Conservation (phyloP, 2,888 invertebrate genomes). For the Pomacea canaliculata region DNA sequence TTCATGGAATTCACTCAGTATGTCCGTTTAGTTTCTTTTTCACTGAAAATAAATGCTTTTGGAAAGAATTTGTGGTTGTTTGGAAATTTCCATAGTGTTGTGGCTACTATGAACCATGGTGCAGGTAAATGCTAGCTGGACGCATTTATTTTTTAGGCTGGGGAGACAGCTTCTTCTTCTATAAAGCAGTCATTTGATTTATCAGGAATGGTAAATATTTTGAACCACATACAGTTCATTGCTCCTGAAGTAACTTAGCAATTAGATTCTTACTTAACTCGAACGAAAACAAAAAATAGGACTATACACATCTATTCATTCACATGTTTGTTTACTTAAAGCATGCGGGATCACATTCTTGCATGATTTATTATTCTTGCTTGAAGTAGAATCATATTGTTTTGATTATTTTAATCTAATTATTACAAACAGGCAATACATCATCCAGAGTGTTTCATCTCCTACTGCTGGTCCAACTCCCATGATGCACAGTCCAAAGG, state of each 20-base stretch:
- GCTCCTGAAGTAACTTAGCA: too few species aligned
- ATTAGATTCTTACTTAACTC: too few species aligned
- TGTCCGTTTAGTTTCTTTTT: neutral
- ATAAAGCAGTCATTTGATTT: too few species aligned
- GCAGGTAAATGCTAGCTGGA: too few species aligned
- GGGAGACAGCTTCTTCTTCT: too few species aligned
- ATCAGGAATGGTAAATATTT: too few species aligned
- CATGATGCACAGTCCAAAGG: slow-evolving; percentile 53
- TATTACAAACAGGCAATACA: slow-evolving; percentile 19
- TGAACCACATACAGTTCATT: too few species aligned
- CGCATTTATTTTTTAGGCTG: too few species aligned
- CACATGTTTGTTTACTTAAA: neutral
- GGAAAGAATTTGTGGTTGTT: too few species aligned
- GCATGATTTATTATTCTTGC: neutral
- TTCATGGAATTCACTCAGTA: slow-evolving; percentile 33
- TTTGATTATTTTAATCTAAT: neutral
- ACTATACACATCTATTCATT: neutral
- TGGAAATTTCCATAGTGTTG: too few species aligned
- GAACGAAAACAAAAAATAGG: too few species aligned
- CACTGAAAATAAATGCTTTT: neutral
- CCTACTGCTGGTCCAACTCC: slow-evolving; percentile 67
- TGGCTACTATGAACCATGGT: too few species aligned
- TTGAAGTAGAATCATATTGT: neutral
- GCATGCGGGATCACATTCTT: neutral
- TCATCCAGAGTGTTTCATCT: slow-evolving; percentile 58